Percentiles rank a stretch among this genome's conserved stretches.
Conservation (phyloP, 1,140 invertebrate species). For the Hypothenemus hampei region DNA sequence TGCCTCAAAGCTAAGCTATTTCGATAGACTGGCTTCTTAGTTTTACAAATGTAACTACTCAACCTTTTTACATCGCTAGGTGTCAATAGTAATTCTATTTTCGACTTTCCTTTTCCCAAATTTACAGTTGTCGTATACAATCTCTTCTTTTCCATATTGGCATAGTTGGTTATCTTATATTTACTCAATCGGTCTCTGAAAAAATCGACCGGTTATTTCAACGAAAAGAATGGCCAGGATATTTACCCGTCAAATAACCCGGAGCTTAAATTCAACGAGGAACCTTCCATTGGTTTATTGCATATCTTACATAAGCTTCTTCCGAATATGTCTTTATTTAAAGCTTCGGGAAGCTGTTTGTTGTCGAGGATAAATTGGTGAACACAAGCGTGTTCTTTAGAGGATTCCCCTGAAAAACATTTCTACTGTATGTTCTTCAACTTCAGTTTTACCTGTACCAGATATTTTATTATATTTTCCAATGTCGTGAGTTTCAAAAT, state of each 20-base stretch:
- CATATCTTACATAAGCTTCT: conserved; percentile 30
- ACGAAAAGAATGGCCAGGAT: not conserved
- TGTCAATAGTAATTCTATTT: conserved; percentile 20
- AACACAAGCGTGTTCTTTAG: conserved; percentile 21
- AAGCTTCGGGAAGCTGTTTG: conserved; percentile 13
- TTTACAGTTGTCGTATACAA: conserved; percentile 13
- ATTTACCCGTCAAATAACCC: conserved; percentile 12
- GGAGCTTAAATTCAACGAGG: conserved; percentile 4
- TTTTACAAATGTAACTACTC: conserved; percentile 9
- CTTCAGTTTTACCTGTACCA: not conserved
- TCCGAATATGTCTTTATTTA: conserved; percentile 26
- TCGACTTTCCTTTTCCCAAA: conserved; percentile 19
- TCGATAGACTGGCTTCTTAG: conserved; percentile 9
- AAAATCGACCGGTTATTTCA: not conserved
- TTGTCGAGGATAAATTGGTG: conserved; percentile 27
- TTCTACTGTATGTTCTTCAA: not conserved
- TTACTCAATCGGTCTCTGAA: conserved; percentile 11
- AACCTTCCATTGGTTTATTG: conserved; percentile 28
- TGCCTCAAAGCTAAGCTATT: conserved; percentile 30
- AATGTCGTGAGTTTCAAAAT: conserved; percentile 30
- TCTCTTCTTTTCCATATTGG: conserved; percentile 16
- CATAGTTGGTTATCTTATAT: conserved; percentile 11
- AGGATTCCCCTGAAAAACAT: not conserved
- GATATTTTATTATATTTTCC: conserved; percentile 6
- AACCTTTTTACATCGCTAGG: conserved; percentile 9